Base-by-base conservation (phyloP, 2,888 invertebrate genomes). In the Idaea dimidiata region DNA sequence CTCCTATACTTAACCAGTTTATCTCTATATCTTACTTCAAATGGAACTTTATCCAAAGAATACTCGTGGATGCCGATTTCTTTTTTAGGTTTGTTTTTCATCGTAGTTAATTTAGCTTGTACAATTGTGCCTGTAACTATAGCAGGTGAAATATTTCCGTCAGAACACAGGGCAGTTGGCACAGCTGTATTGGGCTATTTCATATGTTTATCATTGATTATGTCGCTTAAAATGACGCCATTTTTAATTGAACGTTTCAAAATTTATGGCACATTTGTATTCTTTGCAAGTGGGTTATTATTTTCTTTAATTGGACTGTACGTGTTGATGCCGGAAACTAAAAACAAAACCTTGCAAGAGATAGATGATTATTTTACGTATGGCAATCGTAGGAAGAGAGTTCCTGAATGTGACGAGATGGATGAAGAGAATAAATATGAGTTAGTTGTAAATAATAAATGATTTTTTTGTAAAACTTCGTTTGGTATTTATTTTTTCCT, bases 121-220 rank as follows among this genome's bases (percentile, higher is more conserved):
- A 81, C 85, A 6, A 80, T 86, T 0, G 85, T 89, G 61, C 83
- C 89, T 0, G 63, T 86, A 16, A 80, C 82, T 2, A 73, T 89
- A 16, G 64, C 86, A 31, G 89, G 89, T 0, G 89, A 89, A 69
- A 64, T 89, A 5, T 84, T 83, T 54, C 89, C 89, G 0, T 74
- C 89, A 56, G 79, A 73, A 0, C 84, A 88, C 60, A 81, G 83
- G 70, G 82, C 81, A 8, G 76, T 76, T 0, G 88, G 87, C 0
- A 74, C 81, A 14, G 68, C 79, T 0, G 66, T 78, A 0, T 70
- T 78, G 0, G 87, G 88, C 0, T 61, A 78, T 0, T 64, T 79
- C 1, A 54, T 85, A 16, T 83, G 84, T 0, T 4, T 82, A 0
- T 62, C 65, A 10, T 57, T 87, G 0, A 76, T 82, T 68, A 16